phyloP scores from a whole-genome alignment of 2,797 vertebrate genomes.

The Rhynchonycteris naso region DNA sequence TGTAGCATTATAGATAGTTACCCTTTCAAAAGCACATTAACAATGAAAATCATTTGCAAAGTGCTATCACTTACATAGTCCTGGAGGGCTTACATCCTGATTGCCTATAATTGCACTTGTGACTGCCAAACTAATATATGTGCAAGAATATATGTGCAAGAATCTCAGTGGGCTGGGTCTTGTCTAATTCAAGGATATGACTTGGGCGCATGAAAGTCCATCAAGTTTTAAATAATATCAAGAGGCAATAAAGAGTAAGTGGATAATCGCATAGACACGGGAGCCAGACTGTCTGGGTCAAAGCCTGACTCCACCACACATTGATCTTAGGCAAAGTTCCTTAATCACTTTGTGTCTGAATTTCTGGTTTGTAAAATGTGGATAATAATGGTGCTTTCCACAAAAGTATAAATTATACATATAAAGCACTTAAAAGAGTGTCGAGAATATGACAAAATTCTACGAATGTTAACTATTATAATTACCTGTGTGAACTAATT shows the following conservation, averaged over 20 bases:
- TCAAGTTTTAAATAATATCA: background rate
- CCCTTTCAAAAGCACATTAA: slow-evolving; percentile 36
- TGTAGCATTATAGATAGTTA: slow-evolving; percentile 15
- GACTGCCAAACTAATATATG: background rate
- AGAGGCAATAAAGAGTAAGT: background rate
- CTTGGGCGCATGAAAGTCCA: background rate
- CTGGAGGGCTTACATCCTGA: background rate
- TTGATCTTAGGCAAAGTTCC: background rate
- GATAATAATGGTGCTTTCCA: background rate
- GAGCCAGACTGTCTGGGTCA: background rate
- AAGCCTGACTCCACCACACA: background rate
- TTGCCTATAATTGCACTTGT: background rate
- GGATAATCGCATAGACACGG: background rate
- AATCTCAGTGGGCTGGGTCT: background rate
- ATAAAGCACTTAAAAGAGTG: background rate
- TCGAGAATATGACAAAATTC: slow-evolving; percentile 18
- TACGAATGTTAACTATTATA: background rate
- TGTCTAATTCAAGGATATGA: background rate
- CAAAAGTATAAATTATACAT: background rate
- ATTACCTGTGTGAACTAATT: background rate
- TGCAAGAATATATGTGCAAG: too few relatives aligned
- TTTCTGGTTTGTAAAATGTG: background rate
- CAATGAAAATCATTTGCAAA: slow-evolving; percentile 49
- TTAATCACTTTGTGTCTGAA: background rate
- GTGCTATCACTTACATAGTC: background rate